A percentile compares a stretch with the other conserved stretches of the same genome.
Conservation (phyloP, 2,113 vertebrate species). For the Sinocyclocheilus rhinocerous region DNA sequence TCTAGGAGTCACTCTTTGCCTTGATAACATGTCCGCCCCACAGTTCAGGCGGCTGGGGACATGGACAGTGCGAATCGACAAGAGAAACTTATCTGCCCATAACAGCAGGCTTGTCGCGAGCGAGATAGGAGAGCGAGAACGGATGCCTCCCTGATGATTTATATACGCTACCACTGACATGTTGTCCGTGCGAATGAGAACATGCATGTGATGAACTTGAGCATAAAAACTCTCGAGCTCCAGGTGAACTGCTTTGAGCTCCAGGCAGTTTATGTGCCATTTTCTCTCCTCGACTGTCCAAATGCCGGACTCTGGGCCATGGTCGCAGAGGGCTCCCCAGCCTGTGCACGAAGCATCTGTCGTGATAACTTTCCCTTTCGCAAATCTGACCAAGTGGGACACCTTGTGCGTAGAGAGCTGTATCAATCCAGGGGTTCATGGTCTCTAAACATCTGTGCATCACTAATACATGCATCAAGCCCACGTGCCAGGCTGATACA, state of each 20-base stretch:
- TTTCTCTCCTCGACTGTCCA: background rate
- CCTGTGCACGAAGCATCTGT: background rate
- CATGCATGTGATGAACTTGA: too few species aligned
- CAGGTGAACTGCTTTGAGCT: background rate
- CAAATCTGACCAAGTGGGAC: background rate
- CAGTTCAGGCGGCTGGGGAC: too few species aligned
- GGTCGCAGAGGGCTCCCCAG: background rate
- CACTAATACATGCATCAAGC: background rate
- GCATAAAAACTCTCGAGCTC: background rate
- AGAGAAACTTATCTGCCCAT: too few species aligned
- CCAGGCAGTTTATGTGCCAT: background rate
- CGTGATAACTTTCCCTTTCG: background rate
- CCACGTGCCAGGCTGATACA: background rate
- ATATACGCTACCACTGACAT: too few species aligned
- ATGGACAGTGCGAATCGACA: too few species aligned
- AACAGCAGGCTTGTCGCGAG: too few species aligned
- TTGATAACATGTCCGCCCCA: too few species aligned
- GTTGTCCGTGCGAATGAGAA: too few species aligned
- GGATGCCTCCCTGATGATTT: too few species aligned
- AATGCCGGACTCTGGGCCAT: background rate
- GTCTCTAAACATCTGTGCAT: background rate
- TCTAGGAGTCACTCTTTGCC: too few species aligned
- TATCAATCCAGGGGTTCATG: background rate
- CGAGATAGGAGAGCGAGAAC: too few species aligned
- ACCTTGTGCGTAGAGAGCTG: background rate